Evolutionary conservation across 2,113 vertebrate genomes (phyloP).

Genomic region (Strix aluco): DNA sequence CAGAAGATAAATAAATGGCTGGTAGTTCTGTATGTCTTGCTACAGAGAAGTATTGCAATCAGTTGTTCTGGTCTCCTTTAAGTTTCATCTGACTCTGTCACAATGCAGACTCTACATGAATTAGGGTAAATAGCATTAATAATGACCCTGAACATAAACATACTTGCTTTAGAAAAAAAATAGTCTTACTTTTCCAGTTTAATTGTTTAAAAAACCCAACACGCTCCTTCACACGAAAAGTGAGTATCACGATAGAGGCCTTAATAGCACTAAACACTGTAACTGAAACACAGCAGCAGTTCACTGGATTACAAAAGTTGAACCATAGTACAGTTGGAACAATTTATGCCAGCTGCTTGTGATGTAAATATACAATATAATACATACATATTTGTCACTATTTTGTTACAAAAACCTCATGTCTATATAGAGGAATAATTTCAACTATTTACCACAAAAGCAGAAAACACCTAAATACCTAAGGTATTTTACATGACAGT

Average conservation of each 20-base stretch:
- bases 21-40: rapidly evolving
- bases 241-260: neutral
- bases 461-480: neutral
- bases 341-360: neutral
- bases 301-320: neutral
- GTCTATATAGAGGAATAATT: neutral
- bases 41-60: neutral
- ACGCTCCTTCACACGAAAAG: neutral
- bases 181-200: neutral
- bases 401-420: neutral
- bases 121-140: neutral
- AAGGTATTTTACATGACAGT: neutral
- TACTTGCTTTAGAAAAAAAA: neutral
- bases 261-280: neutral
- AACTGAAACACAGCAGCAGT: neutral
- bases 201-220: neutral
- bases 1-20: neutral
- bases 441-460: neutral
- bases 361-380: neutral
- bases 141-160: neutral
- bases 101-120: neutral
- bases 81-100: neutral
- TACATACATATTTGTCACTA: neutral
- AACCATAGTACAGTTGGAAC: neutral
- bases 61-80: neutral